Evolutionary conservation across 2,888 invertebrate species (phyloP).

Genomic region (Adelognathus sp.): DNA sequence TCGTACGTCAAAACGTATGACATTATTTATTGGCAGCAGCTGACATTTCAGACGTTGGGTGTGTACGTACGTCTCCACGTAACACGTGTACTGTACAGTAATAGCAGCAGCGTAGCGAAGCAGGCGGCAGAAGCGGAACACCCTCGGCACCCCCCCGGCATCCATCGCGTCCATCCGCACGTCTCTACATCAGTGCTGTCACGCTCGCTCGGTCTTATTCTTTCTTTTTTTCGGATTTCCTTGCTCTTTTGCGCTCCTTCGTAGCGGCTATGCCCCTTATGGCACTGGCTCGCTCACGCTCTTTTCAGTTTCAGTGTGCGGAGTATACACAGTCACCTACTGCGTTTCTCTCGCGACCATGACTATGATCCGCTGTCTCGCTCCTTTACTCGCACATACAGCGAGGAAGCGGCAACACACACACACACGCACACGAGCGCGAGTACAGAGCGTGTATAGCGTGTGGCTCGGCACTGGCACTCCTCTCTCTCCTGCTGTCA

Average conservation of each 20-base stretch:
- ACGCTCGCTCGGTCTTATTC: slow-evolving; percentile 22
- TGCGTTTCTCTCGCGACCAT: slow-evolving; percentile 29
- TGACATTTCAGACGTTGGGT: slow-evolving; percentile 75
- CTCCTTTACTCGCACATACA: background rate
- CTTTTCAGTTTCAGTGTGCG: slow-evolving; percentile 47
- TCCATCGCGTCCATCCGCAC: slow-evolving; percentile 68
- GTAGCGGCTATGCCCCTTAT: slow-evolving; percentile 43
- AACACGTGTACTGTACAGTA: slow-evolving; percentile 39
- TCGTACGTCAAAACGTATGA: slow-evolving; percentile 75
- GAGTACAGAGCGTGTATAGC: background rate
- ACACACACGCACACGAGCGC: slow-evolving; percentile 23
- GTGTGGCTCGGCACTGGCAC: slow-evolving; percentile 46
- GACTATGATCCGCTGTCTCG: background rate
- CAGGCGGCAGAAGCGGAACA: slow-evolving; percentile 26
- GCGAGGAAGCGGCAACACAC: slow-evolving; percentile 44
- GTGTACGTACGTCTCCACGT: slow-evolving; percentile 41
- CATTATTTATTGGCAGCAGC: slow-evolving; percentile 79
- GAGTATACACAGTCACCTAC: background rate
- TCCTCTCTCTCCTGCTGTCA: slow-evolving; percentile 73
- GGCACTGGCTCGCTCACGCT: slow-evolving; percentile 60
- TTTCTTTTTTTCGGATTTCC: slow-evolving; percentile 16
- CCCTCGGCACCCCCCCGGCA: slow-evolving; percentile 62
- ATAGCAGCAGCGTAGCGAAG: slow-evolving; percentile 23
- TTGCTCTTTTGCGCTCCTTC: slow-evolving; percentile 51
- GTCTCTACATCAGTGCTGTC: slow-evolving; percentile 58